A percentile compares a stretch with the other conserved stretches of the same genome.
Evolutionary conservation across 2,888 invertebrate genomes (phyloP).

Genomic region (Poecilus cupreus): DNA sequence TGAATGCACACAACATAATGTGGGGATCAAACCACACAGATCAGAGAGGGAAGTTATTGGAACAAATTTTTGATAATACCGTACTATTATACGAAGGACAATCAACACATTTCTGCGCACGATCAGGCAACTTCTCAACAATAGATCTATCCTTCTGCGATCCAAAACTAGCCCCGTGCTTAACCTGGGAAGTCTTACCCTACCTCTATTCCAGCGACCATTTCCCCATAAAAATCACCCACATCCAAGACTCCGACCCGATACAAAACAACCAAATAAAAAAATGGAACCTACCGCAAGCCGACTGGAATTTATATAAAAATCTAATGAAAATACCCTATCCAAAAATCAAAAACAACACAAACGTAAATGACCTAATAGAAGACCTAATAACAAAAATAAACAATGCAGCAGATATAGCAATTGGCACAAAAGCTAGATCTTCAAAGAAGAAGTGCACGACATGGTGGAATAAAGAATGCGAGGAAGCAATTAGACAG

Average conservation of each 20-base stretch:
- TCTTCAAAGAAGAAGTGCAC: not conserved
- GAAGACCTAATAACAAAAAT: not conserved
- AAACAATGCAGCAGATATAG: not conserved
- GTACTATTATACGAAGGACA: not conserved
- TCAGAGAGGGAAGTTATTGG: not conserved
- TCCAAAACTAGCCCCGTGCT: not conserved
- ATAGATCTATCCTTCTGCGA: slow-evolving; percentile 41
- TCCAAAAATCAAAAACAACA: not conserved
- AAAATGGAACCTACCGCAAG: not conserved
- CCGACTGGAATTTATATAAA: not conserved
- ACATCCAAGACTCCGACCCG: not conserved
- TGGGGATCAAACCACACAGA: slow-evolving; percentile 14
- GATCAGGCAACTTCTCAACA: slow-evolving; percentile 8
- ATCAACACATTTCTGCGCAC: not conserved
- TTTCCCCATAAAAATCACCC: slow-evolving; percentile 7
- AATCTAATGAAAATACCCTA: not conserved
- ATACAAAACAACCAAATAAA: not conserved
- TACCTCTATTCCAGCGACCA: slow-evolving; percentile 15
- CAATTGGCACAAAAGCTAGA: not conserved
- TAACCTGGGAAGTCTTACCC: slow-evolving; percentile 17
- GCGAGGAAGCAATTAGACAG: not conserved
- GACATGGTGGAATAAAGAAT: not conserved
- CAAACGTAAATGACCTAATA: not conserved
- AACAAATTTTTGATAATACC: not conserved
- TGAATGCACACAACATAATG: slow-evolving; percentile 27